Percentiles rank a stretch among this genome's conserved stretches.
Evolutionary conservation across 2,797 vertebrate species (phyloP).

Genomic region (Tenualosa thibaudeaui): DNA sequence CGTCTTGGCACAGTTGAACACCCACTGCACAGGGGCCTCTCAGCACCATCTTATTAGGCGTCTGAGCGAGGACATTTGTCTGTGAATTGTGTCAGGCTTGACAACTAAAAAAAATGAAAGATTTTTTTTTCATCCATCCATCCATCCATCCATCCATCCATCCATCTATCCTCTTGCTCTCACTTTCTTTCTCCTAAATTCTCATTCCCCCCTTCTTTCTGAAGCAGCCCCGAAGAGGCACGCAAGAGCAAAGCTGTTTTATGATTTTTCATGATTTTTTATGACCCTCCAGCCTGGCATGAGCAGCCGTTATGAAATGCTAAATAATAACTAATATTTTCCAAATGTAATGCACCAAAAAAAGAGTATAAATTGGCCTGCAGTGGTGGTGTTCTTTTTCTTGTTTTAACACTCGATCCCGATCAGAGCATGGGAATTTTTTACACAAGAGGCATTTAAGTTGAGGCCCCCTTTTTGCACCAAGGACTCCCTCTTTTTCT

Average conservation of each 20-base stretch:
- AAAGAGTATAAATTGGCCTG: constrained; percentile 60
- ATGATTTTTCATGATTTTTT: constrained; percentile 69
- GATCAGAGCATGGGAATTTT: constrained; percentile 59
- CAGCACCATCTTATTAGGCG: neutral
- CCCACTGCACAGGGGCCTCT: neutral
- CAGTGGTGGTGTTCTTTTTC: constrained; percentile 38
- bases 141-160: neutral
- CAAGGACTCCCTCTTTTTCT: constrained; percentile 7
- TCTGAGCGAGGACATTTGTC: neutral
- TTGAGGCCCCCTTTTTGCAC: constrained; percentile 42
- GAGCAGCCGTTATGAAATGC: constrained; percentile 70
- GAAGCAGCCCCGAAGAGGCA: constrained; percentile 57
- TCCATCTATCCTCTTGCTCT: neutral
- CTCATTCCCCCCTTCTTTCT: neutral
- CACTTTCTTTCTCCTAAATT: neutral
- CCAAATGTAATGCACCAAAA: constrained; percentile 71
- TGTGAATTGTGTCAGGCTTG: neutral
- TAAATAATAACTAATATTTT: constrained; percentile 78
- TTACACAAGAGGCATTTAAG: constrained; percentile 60
- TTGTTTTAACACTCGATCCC: constrained; percentile 52
- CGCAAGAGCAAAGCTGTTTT: constrained; percentile 67
- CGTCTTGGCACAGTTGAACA: neutral
- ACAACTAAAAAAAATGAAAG: neutral
- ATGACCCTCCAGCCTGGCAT: constrained; percentile 70
- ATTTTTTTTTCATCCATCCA: constrained; percentile 2